phyloP scores from a whole-genome alignment of 2,888 invertebrate species.

The Lepidonotus clava region DNA sequence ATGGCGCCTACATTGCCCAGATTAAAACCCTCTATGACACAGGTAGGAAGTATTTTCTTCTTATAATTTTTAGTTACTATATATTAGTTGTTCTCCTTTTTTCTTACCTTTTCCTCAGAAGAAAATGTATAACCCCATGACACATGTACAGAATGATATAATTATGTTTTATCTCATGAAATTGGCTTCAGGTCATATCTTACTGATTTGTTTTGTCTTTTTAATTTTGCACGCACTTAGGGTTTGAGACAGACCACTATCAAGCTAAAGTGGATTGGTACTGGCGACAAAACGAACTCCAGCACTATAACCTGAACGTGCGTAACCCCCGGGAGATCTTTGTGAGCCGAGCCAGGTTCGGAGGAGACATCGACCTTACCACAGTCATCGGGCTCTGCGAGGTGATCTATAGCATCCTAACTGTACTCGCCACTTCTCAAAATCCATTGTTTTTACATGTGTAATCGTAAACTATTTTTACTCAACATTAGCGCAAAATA shows the following conservation, averaged over 20 bases:
- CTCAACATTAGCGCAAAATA: too few species aligned
- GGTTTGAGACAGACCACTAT: constrained; percentile 50
- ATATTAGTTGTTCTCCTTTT: not conserved
- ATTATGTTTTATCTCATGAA: too few species aligned
- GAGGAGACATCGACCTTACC: constrained; percentile 71
- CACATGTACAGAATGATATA: too few species aligned
- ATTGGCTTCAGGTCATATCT: too few species aligned
- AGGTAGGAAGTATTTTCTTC: constrained; percentile 62
- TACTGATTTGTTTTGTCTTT: not conserved
- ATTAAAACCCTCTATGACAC: constrained; percentile 72
- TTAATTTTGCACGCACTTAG: not conserved
- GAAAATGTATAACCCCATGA: too few species aligned
- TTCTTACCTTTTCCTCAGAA: too few species aligned
- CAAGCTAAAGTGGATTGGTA: constrained; percentile 72
- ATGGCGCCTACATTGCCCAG: constrained; percentile 71
- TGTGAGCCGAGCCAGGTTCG: constrained; percentile 68
- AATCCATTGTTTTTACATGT: too few species aligned
- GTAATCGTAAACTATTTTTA: too few species aligned
- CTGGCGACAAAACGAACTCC: constrained; percentile 61
- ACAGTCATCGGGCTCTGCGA: constrained; percentile 73
- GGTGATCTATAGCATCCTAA: constrained; percentile 64
- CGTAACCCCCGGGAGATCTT: constrained; percentile 71
- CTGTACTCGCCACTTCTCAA: too few species aligned
- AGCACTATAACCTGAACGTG: constrained; percentile 10
- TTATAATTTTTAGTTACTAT: not conserved